These are phyloP conservation scores for Stichopus horrens DNA, from an alignment of 53 echinoderm and acorn worm genomes.

Conservation along the genomic window DNA sequence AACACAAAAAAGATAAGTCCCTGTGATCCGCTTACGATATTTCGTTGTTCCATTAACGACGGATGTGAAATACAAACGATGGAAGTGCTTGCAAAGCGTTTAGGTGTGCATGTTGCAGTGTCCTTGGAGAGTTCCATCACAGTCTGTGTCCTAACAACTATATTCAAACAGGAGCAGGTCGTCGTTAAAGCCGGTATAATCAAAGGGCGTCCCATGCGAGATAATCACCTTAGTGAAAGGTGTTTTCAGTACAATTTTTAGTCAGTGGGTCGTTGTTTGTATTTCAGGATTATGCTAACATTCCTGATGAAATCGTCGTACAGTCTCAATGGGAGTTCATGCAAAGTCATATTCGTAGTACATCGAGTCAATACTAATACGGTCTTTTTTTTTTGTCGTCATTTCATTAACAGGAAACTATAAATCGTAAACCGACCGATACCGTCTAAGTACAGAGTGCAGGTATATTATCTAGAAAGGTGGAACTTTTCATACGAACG, in stretches of 20 bases:
- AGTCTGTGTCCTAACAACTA: neutral
- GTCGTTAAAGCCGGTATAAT: neutral
- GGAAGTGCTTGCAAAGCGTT: neutral
- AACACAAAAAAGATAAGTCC: no score
- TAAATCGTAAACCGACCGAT: no score
- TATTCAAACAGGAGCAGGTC: neutral
- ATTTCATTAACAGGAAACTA: neutral
- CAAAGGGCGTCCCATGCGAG: slow-evolving; percentile 31
- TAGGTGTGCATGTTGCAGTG: neutral
- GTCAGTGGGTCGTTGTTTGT: slow-evolving; percentile 20
- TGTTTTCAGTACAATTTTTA: slow-evolving; percentile 13
- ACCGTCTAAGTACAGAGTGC: no score
- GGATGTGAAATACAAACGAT: neutral
- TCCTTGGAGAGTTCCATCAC: neutral
- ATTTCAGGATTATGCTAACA: slow-evolving; percentile 46
- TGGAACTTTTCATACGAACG: no score
- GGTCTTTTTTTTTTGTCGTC: neutral
- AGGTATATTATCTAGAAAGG: no score
- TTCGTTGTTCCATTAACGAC: neutral
- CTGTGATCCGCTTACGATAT: neutral
- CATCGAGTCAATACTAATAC: neutral
- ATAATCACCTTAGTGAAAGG: neutral
- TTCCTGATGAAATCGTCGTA: slow-evolving; percentile 5
- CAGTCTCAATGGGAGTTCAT: slow-evolving; percentile 23
- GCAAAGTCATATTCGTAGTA: neutral